Percentiles rank a stretch among this genome's conserved stretches.
Conservation (phyloP, 2,113 vertebrate species). For the Uria lomvia region DNA sequence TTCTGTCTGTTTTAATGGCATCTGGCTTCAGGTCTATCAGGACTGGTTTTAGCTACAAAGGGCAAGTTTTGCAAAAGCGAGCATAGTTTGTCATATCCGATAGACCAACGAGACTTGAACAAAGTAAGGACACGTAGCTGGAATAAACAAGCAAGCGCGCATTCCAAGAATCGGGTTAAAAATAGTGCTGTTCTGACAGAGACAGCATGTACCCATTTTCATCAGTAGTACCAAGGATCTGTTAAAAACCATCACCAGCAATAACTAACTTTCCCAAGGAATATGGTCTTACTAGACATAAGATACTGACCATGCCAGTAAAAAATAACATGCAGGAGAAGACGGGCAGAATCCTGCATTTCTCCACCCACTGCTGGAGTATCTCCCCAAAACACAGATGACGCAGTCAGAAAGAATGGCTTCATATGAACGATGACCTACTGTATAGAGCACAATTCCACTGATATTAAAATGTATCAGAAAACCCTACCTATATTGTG, state of each 20-base stretch:
- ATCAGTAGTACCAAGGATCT: background rate
- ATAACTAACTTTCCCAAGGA: background rate
- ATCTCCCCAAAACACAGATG: background rate
- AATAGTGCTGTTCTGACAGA: constrained; percentile 15
- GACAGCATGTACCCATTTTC: background rate
- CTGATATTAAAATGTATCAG: background rate
- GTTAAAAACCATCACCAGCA: background rate
- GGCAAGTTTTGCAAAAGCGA: background rate
- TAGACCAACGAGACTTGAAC: background rate
- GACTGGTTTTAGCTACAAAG: background rate
- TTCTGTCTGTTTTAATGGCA: background rate
- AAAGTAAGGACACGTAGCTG: background rate
- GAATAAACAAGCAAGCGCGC: background rate
- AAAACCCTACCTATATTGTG: background rate
- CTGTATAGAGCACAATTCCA: background rate
- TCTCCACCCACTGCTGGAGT: background rate
- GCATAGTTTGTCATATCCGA: background rate
- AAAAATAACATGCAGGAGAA: background rate
- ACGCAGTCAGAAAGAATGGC: background rate
- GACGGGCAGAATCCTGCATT: background rate
- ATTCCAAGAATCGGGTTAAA: background rate
- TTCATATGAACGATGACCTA: background rate
- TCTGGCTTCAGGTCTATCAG: background rate
- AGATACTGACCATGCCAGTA: background rate
- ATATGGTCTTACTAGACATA: background rate